phyloP scores from a whole-genome alignment of 64 coral and sea anemone genomes.

The Catalaphyllia jardinei region DNA sequence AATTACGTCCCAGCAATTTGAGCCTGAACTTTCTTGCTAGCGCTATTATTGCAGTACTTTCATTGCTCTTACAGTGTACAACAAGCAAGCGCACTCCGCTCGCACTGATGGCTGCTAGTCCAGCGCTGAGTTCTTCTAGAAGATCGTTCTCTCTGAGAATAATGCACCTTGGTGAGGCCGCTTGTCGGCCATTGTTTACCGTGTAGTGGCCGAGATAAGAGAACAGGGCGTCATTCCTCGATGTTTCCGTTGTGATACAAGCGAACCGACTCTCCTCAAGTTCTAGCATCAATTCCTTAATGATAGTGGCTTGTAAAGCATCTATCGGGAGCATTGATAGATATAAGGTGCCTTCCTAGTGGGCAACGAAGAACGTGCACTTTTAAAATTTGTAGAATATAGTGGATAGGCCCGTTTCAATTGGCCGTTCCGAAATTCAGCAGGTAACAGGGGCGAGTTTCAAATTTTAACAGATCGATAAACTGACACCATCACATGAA shows the following conservation, averaged over 20 bases:
- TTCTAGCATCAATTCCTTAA: conserved; percentile 68
- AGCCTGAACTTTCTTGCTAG: conserved; percentile 55
- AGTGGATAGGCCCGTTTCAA: no score
- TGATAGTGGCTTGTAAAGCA: conserved; percentile 47
- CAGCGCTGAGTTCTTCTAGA: conserved; percentile 44
- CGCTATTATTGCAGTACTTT: conserved; percentile 39
- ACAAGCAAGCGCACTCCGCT: conserved; percentile 55
- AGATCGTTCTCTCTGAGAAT: background rate
- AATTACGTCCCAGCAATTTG: conserved; percentile 23
- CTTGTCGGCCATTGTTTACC: background rate
- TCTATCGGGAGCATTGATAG: conserved; percentile 65
- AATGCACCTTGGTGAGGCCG: conserved; percentile 45
- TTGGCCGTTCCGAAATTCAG: no score
- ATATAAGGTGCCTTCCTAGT: conserved; percentile 5
- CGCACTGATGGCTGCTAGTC: conserved; percentile 63
- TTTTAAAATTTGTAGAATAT: background rate
- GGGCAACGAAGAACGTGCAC: background rate
- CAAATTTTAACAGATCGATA: no score
- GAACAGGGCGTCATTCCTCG: conserved; percentile 63
- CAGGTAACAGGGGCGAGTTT: no score
- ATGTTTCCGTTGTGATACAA: conserved; percentile 67
- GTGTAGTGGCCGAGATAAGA: conserved; percentile 51
- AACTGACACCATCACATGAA: no score
- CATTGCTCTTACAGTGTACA: conserved; percentile 46
- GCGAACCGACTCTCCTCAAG: conserved; percentile 77